Conservation (phyloP, 2,113 vertebrate species). For the Eulemur macaco region DNA sequence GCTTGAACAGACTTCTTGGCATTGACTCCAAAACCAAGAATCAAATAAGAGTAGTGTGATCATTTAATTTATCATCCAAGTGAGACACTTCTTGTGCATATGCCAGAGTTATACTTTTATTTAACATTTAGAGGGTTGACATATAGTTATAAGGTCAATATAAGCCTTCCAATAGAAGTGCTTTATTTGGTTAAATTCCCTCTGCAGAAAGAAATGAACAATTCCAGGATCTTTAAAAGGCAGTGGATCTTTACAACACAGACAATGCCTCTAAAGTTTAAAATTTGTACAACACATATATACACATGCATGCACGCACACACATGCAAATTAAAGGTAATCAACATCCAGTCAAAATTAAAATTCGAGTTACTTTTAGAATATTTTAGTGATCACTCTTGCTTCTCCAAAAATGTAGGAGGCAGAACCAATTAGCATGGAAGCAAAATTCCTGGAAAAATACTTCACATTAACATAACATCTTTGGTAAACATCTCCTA, state of each 20-base stretch:
- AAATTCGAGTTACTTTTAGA: constrained; percentile 77
- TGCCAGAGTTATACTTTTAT: constrained; percentile 73
- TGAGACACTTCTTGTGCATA: neutral
- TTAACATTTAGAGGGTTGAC: constrained; percentile 59
- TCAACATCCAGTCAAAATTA: constrained; percentile 79
- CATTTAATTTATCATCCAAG: neutral
- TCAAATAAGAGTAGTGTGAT: neutral
- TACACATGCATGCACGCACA: constrained; percentile 48
- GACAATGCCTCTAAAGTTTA: constrained; percentile 71
- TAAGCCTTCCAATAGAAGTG: constrained; percentile 79
- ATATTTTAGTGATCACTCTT: constrained; percentile 66
- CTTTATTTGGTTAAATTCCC: constrained; percentile 80
- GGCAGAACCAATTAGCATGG: constrained; percentile 57
- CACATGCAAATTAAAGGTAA: constrained; percentile 71
- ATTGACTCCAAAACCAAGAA: neutral
- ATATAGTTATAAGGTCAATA: constrained; percentile 65
- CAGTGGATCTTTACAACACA: constrained; percentile 72
- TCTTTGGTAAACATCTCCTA: constrained; percentile 76
- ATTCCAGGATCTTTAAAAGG: constrained; percentile 75
- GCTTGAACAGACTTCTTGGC: neutral
- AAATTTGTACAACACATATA: constrained; percentile 69
- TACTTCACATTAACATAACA: constrained; percentile 71
- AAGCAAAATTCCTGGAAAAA: constrained; percentile 76
- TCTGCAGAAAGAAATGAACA: constrained; percentile 78
- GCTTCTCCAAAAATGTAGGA: constrained; percentile 65